These are phyloP conservation scores for Anodontia alba DNA, from an alignment of 2,888 invertebrate species.

Conservation along the genomic window DNA sequence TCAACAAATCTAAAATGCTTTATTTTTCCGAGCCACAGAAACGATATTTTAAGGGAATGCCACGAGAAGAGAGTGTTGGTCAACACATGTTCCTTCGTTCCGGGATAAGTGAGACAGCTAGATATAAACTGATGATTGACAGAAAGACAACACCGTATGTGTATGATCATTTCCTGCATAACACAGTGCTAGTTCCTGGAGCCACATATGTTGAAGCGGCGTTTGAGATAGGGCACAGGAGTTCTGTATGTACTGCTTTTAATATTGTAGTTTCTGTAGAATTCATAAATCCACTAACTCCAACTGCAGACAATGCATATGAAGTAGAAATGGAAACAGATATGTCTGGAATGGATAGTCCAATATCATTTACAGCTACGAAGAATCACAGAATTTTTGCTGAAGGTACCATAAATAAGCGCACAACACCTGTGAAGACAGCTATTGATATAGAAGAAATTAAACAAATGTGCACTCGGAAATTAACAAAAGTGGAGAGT, in stretches of 20 bases:
- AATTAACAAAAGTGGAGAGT: slow-evolving; percentile 32
- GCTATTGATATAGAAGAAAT: slow-evolving; percentile 40
- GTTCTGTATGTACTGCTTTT: not conserved
- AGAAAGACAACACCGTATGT: slow-evolving; percentile 56
- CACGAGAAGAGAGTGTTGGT: not conserved
- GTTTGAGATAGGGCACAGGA: slow-evolving; percentile 43
- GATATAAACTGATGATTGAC: slow-evolving; percentile 42
- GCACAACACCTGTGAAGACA: not conserved
- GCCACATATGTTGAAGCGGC: slow-evolving; percentile 62
- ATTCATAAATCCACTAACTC: slow-evolving; percentile 44
- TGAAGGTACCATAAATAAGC: slow-evolving; percentile 7
- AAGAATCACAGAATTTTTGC: slow-evolving; percentile 27
- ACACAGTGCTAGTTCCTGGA: slow-evolving; percentile 59
- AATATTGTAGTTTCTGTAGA: slow-evolving; percentile 30
- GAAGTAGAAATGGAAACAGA: slow-evolving; percentile 26
- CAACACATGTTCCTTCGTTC: slow-evolving; percentile 30
- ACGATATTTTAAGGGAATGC: slow-evolving; percentile 33
- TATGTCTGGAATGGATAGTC: slow-evolving; percentile 11
- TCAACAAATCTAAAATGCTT: slow-evolving; percentile 51
- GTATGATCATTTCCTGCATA: slow-evolving; percentile 58
- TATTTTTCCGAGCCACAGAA: slow-evolving; percentile 45
- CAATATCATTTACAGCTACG: slow-evolving; percentile 7
- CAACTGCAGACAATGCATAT: slow-evolving; percentile 27
- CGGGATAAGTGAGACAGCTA: not conserved
- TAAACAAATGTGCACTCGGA: slow-evolving; percentile 28